Evolutionary conservation across 2,113 vertebrate species (phyloP), one percentile per base, ranked within the genome.

Genomic region (Donacobius atricapilla): DNA sequence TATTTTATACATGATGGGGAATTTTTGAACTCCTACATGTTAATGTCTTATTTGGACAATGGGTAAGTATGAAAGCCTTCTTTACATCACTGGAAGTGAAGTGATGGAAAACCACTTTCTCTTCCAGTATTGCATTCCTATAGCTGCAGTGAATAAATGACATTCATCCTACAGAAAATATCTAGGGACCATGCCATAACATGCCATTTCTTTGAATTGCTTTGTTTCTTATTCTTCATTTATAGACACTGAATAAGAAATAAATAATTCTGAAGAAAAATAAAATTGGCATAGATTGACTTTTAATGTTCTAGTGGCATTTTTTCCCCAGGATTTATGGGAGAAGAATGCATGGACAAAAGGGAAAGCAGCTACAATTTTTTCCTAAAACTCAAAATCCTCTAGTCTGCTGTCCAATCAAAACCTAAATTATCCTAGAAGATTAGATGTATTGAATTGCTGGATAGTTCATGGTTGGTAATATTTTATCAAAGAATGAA

Each of bases 301-400:
- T 73, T 27, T 83, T 72, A 84, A 95, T 70, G 80, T 48, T 82
- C 79, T 72, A 44, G 39, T 56, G 33, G 2, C 1, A 20, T 96
- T 82, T 93, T 75, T 22, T 15, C 2, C 19, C 3, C 17, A 79
- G 19, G 44, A 84, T 54, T 65, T 12, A 57, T 72, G 35, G 83
- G 63, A 89, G 53, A 78, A 95, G 80, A 94, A 88, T 82, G 16
- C 42, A 87, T 85, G 44, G 54, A 90, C 76, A 89, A 72, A 94
- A 21, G 48, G 31, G 45, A 96, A 95, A 97, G 70, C 82, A 97
- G 76, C 64, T 66, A 70, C 27, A 94, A 90, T 25, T 70, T 94
- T 94, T 87, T 89, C 64, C 72, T 87, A 83, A 89, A 96, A 70
- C 24, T 79, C 91, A 31, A 48, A 79, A 94, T 90, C 1, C 1